These are phyloP conservation scores for Galeopsomyia nigrocyanea DNA, from an alignment of 2,888 invertebrate species.

Conservation along the genomic window DNA sequence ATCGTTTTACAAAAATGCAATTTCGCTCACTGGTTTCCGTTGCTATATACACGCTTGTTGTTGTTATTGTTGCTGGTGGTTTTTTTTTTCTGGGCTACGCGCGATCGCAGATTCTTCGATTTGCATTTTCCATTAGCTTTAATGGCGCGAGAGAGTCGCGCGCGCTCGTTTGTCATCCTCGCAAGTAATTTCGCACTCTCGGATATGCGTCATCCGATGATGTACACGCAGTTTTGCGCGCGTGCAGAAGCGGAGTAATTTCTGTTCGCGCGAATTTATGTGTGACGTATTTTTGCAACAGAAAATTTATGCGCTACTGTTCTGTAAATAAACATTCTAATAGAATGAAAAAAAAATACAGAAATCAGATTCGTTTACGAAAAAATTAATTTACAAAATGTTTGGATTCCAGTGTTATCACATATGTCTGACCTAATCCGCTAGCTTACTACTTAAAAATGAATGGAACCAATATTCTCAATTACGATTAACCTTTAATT, in stretches of 20 bases:
- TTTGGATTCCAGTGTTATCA: too few relatives aligned
- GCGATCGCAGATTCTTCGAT: constrained; percentile 25
- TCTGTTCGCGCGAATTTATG: neutral
- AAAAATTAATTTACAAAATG: too few relatives aligned
- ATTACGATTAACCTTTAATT: neutral
- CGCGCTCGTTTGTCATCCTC: constrained; percentile 36
- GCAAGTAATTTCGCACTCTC: constrained; percentile 40
- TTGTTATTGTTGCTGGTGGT: neutral
- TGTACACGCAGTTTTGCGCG: constrained; percentile 19
- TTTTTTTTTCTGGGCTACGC: neutral
- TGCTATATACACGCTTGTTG: neutral
- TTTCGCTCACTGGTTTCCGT: constrained; percentile 28
- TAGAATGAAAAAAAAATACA: too few relatives aligned
- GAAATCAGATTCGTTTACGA: too few relatives aligned
- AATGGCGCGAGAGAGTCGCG: constrained; percentile 25
- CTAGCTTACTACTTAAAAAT: constrained; percentile 5
- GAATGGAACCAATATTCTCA: too few relatives aligned
- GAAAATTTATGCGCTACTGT: too few relatives aligned
- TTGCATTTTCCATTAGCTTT: constrained; percentile 51
- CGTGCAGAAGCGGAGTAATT: neutral
- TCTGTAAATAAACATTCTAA: too few relatives aligned
- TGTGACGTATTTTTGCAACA: too few relatives aligned
- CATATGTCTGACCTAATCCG: neutral
- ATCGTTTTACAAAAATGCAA: constrained; percentile 48
- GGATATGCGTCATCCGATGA: constrained; percentile 34